A percentile compares a stretch with the other conserved stretches of the same genome.
phyloP scores from a whole-genome alignment of 2,888 invertebrate genomes.

The Plemyria rubiginata region DNA sequence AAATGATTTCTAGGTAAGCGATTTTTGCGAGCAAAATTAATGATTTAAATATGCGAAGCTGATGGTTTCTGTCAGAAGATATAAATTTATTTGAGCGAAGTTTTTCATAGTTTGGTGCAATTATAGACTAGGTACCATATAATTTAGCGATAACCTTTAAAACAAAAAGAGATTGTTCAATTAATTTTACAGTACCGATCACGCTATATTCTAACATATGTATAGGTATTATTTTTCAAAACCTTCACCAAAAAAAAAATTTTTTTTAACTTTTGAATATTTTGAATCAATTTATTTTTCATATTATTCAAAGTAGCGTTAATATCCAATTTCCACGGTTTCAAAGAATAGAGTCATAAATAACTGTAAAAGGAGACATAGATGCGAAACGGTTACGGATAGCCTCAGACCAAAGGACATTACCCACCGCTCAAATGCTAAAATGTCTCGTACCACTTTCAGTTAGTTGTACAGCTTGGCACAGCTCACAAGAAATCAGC shows the following conservation, averaged over 20 bases:
- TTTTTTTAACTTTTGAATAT: slow-evolving; percentile 8
- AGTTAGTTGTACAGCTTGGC: slow-evolving; percentile 8
- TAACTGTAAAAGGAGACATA: slow-evolving; percentile 15
- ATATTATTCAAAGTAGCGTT: neutral
- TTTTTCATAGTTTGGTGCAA: too few relatives aligned
- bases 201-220: slow-evolving; percentile 1
- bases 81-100: too few relatives aligned
- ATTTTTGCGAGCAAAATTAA: too few relatives aligned
- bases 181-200: slow-evolving; percentile 6
- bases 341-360: neutral
- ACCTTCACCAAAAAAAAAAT: slow-evolving; percentile 10
- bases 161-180: slow-evolving; percentile 9
- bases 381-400: slow-evolving; percentile 14
- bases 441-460: slow-evolving; percentile 24
- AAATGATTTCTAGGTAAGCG: too few relatives aligned
- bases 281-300: neutral
- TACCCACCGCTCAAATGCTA: slow-evolving; percentile 29
- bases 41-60: too few relatives aligned
- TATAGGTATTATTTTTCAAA: neutral
- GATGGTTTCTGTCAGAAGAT: too few relatives aligned
- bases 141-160: slow-evolving; percentile 8
- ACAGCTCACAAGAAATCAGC: slow-evolving; percentile 5
- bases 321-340: too few relatives aligned
- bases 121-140: too few relatives aligned
- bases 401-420: slow-evolving; percentile 29